Conservation (phyloP, 2,888 invertebrate genomes). For the Ectropis crepuscularia region DNA sequence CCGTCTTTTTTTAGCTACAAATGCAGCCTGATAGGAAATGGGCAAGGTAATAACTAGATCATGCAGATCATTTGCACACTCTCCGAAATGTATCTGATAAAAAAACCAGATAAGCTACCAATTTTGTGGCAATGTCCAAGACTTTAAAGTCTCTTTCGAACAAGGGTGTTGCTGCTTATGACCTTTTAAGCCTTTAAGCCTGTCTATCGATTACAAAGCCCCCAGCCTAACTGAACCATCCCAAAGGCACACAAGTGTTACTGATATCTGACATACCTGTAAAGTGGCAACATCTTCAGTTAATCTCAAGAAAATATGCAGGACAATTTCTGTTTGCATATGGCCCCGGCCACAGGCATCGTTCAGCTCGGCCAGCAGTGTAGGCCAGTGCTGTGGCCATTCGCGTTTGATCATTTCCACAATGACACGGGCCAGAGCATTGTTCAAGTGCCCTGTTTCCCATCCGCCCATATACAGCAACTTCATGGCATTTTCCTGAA, state of each 20-base stretch:
- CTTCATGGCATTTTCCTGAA: conserved; percentile 94
- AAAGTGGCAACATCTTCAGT: conserved; percentile 97
- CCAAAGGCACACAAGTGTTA: not conserved
- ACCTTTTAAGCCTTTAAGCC: too few relatives aligned
- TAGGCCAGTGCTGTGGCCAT: conserved; percentile 99
- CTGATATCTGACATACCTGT: conserved; percentile 83
- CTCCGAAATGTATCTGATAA: too few relatives aligned
- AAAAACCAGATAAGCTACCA: too few relatives aligned
- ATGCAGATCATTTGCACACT: too few relatives aligned
- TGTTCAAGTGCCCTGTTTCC: conserved; percentile 91
- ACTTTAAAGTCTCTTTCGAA: too few relatives aligned
- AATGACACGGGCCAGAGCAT: conserved; percentile 94
- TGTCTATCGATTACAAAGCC: too few relatives aligned
- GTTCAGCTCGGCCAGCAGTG: conserved; percentile 92
- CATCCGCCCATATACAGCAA: conserved; percentile 91
- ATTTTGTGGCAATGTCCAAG: too few relatives aligned
- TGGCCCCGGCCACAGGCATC: conserved; percentile 93
- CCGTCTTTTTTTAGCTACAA: too few relatives aligned
- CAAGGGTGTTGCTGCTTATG: too few relatives aligned
- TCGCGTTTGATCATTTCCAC: conserved; percentile 98
- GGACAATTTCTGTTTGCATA: conserved; percentile 94
- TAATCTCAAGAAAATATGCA: conserved; percentile 94
- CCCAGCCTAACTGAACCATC: too few relatives aligned
- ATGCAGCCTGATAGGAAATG: too few relatives aligned
- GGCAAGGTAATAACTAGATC: too few relatives aligned